Evolutionary conservation across 2,888 invertebrate species (phyloP).

Genomic region (Cryptocephalus primarius): DNA sequence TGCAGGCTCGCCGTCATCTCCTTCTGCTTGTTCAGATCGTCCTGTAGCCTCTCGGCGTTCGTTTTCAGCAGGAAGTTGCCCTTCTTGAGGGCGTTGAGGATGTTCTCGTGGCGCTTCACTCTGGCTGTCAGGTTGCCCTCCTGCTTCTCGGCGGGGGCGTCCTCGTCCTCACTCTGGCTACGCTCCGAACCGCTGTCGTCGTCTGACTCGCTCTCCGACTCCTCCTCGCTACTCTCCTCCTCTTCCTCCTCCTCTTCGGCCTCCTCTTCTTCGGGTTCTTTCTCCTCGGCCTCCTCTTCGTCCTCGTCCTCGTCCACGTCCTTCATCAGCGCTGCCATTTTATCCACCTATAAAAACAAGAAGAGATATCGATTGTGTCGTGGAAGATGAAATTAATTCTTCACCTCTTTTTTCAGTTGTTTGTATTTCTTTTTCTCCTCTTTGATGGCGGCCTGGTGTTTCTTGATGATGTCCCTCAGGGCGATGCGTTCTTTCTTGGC

Average conservation of each 20-base stretch:
- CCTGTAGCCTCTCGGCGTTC: constrained; percentile 77
- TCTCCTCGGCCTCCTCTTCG: constrained; percentile 49
- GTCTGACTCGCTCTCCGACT: constrained; percentile 52
- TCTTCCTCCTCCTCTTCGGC: constrained; percentile 39
- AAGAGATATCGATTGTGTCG: constrained; percentile 1
- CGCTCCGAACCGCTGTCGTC: constrained; percentile 59
- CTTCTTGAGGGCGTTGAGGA: constrained; percentile 71
- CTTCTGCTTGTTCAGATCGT: constrained; percentile 73
- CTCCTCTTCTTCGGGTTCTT: constrained; percentile 50
- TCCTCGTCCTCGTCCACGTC: constrained; percentile 59
- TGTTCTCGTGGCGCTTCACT: constrained; percentile 66
- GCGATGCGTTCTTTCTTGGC: constrained; percentile 71
- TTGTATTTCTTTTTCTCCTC: constrained; percentile 76
- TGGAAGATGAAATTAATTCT: not conserved
- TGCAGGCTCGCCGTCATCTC: constrained; percentile 67
- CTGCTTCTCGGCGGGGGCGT: constrained; percentile 54
- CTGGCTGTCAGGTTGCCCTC: constrained; percentile 54
- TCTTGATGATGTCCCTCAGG: constrained; percentile 70
- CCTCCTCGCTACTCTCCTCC: constrained; percentile 56
- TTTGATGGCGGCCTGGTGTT: constrained; percentile 64
- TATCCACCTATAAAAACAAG: constrained; percentile 53
- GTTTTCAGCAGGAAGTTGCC: constrained; percentile 80
- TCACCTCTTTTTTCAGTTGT: constrained; percentile 71
- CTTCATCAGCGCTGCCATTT: constrained; percentile 82
- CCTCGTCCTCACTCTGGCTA: constrained; percentile 43